Evolutionary conservation across 2,888 invertebrate genomes (phyloP).

Genomic region (Hymenopus coronatus): DNA sequence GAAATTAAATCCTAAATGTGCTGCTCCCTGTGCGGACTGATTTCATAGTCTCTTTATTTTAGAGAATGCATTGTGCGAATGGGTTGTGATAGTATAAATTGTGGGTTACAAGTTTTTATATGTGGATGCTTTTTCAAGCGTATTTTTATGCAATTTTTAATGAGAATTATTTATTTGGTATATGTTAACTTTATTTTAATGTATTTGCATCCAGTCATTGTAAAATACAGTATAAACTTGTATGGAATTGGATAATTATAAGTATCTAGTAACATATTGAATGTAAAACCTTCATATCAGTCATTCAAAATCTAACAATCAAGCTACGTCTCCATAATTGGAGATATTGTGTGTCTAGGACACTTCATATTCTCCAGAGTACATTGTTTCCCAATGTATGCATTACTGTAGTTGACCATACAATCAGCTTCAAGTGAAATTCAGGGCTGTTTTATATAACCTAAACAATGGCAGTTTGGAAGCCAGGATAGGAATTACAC

Average conservation of each 20-base stretch:
- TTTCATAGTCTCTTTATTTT: conserved; percentile 21
- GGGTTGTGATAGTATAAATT: not conserved
- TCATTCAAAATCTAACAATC: not conserved
- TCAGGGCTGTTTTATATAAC: not conserved
- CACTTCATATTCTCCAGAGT: not conserved
- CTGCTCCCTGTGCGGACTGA: conserved; percentile 14
- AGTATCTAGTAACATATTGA: not conserved
- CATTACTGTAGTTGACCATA: too few species aligned
- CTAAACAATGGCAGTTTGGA: too few species aligned
- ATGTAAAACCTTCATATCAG: not conserved
- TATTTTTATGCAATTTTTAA: conserved; percentile 14
- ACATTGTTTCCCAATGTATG: not conserved
- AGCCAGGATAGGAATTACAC: too few species aligned
- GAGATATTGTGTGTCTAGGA: not conserved
- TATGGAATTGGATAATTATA: not conserved
- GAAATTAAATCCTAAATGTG: not conserved
- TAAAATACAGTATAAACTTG: not conserved
- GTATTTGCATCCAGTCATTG: conserved; percentile 8
- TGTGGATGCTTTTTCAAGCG: conserved; percentile 17
- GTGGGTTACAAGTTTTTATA: conserved; percentile 7
- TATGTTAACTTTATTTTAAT: conserved; percentile 12
- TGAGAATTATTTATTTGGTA: conserved; percentile 2
- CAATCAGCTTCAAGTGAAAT: not conserved
- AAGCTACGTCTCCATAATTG: not conserved
- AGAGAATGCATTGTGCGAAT: conserved; percentile 7